Base-by-base conservation (phyloP, 2,113 vertebrate species). In the Sisor rabdophorus region DNA sequence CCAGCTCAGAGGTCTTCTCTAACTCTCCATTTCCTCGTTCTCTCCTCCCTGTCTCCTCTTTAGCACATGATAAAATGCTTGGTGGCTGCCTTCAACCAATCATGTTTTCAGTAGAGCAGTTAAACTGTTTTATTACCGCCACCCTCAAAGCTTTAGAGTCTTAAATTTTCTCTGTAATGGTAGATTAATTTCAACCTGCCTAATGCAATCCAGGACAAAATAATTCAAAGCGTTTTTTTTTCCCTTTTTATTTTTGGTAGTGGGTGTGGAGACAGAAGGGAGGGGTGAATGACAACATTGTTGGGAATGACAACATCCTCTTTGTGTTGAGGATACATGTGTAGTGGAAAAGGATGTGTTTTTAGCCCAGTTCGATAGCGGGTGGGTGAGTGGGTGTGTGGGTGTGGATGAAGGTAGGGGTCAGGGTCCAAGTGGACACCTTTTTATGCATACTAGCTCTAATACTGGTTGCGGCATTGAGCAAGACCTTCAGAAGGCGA, bases 111-210 rank as follows among this genome's bases (percentile, higher is more conserved):
- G 83, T 81, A 85, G 80, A 83, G 86, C 86, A 87, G 84, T 87
- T 85, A 85, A 84, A 84, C 86, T 85, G 79, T 84, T 87, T 87
- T 87, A 87, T 84, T 84, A 83, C 84, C 73, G 75, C 78, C 83
- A 82, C 84, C 81, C 83, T 85, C 80, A 84, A 87, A 87, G 86
- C 83, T 83, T 83, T 61, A 71, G 74, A 83, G 84, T 85, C 86
- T 84, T 87, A 84, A 84, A 84, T 87, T 83, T 80, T 83, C 81
- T 73, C 81, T 48, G 84, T 86, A 87, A 87, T 86, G 86, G 83
- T 86, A 87, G 84, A 87, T 86, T 87, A 87, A 87, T 87, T 86
- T 86, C 83, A 82, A 84, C 75, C 83, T 85, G 83, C 84, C 86
- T 86, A 87, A 86, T 87, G 84, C 84, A 85, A 85, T 85, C 82